Evolutionary conservation across 2,888 invertebrate genomes (phyloP), one percentile per base, ranked within the genome.

Genomic region (Drosophila meridionalis): DNA sequence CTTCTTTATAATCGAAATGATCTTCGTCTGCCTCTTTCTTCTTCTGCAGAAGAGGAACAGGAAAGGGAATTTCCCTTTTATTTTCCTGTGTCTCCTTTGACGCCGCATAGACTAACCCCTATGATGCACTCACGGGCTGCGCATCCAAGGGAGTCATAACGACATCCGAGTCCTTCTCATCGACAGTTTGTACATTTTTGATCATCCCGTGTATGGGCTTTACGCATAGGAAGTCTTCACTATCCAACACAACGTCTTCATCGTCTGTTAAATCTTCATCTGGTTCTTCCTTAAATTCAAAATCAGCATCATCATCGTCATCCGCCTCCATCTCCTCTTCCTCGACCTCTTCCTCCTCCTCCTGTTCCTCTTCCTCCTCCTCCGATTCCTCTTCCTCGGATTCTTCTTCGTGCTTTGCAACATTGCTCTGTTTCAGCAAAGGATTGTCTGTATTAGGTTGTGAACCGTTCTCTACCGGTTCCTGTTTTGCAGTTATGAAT

Each of bases 161-260:
- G 48, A 64, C 65, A 58, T 77, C 79, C 52, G 64, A 42, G 40
- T 73, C 69, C 20, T 45, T 76, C 32, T 61, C n/a, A 38, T 56
- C 34, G 38, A 11, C 32, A 2, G 26, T 26, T 34, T 5, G 9
- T 12, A 50, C 52, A 68, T 59, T 63, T 14, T 68, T 62, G 4
- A 32, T 60, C 53, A 78, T 52, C 34, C 70, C 58, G 53, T 53
- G 62, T 3, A 60, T 74, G 47, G 78, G 72, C 55, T 78, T 78
- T 11, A 85, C 83, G 59, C 69, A 83, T 0, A 77, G 71, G 26
- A 85, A 85, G 64, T 85, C 85, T 2, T 85, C 85, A 38, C 47
- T 76, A 45, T 87, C 85, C 28, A 85, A 63, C 12, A 79, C 52
- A 57, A 76, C 70, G 14, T 84, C 78, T 26, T 73, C 80, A 12